Conservation (phyloP, 2,888 invertebrate species). For the Drepanosiphum platanoidis region DNA sequence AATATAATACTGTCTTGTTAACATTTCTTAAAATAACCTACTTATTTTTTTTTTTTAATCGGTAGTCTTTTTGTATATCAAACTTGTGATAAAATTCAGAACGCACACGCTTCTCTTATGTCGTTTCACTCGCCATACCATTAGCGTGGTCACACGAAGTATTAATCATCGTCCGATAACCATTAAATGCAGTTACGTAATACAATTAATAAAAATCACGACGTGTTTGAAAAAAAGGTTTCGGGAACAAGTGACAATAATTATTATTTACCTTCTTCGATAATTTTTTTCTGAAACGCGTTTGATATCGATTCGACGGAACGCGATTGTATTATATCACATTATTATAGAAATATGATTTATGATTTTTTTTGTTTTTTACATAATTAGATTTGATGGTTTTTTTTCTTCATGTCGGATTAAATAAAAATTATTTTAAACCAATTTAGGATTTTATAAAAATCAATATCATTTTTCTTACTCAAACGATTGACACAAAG, state of each 20-base stretch:
- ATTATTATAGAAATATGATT: not conserved
- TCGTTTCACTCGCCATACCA: not conserved
- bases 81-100: not conserved
- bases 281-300: not conserved
- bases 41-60: not conserved
- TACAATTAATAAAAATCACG: not conserved
- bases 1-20: not conserved
- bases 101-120: not conserved
- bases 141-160: not conserved
- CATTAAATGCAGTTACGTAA: not conserved
- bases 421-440: not conserved
- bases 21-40: not conserved
- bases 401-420: not conserved
- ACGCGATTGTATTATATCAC: not conserved
- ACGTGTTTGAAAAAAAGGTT: not conserved
- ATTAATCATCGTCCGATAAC: not conserved
- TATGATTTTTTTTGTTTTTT: not conserved
- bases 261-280: not conserved
- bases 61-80: not conserved
- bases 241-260: not conserved
- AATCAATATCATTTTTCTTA: not conserved
- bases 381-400: not conserved
- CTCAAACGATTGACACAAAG: not conserved
- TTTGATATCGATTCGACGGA: not conserved
- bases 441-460: not conserved